A percentile compares a stretch with the other conserved stretches of the same genome.
Evolutionary conservation across 2,888 invertebrate species (phyloP).

Genomic region (Scrobipalpa atriplicella): DNA sequence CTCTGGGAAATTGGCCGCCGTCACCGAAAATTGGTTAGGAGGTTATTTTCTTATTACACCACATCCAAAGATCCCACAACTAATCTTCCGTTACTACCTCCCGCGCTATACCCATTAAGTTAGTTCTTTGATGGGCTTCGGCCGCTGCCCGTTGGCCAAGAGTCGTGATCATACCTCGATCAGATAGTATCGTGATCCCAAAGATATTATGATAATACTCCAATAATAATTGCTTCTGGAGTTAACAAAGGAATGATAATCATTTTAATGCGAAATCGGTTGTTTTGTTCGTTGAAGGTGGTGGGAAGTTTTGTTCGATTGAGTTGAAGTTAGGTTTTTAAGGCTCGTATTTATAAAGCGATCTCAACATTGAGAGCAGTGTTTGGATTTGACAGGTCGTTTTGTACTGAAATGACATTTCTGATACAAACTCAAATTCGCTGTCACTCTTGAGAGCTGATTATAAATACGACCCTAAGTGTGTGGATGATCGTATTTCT

Average conservation of each 20-base stretch:
- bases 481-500: too few species aligned
- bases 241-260: constrained; percentile 22
- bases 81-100: constrained; percentile 2
- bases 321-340: background rate
- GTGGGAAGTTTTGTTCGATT: background rate
- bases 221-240: constrained; percentile 20
- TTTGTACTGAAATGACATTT: too few species aligned
- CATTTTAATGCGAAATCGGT: constrained; percentile 10
- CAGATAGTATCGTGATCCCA: constrained; percentile 7
- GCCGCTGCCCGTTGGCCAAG: constrained; percentile 17
- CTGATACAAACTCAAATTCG: too few species aligned
- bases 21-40: too few species aligned
- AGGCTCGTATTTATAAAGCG: too few species aligned
- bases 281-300: background rate
- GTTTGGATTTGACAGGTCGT: too few species aligned
- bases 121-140: constrained; percentile 28
- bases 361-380: too few species aligned
- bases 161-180: constrained; percentile 7
- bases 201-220: constrained; percentile 14
- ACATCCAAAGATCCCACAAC: constrained; percentile 8
- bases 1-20: too few species aligned
- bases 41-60: too few species aligned
- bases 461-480: too few species aligned
- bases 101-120: background rate
- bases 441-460: too few species aligned